A percentile compares a stretch with the other conserved stretches of the same genome.
Conservation (phyloP, 2,113 vertebrate species). For the Elgaria multicarinata region DNA sequence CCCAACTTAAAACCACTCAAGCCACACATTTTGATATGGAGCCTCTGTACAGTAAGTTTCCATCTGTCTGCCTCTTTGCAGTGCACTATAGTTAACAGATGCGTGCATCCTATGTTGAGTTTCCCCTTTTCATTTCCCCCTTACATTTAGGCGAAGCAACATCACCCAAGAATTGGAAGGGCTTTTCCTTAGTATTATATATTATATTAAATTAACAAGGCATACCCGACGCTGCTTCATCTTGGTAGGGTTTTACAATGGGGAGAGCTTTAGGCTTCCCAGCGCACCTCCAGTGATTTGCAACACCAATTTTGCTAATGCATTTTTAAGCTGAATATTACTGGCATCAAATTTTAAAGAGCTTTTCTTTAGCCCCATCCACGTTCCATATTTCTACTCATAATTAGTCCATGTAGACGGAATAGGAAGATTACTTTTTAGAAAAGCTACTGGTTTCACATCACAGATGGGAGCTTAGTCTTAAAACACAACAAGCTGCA, state of each 20-base stretch:
- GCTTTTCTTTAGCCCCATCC: neutral
- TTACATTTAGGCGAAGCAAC: neutral
- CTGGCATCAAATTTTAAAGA: slow-evolving; percentile 27
- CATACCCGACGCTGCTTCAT: neutral
- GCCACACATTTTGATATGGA: neutral
- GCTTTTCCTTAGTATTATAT: neutral
- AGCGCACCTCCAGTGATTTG: neutral
- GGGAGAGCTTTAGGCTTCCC: neutral
- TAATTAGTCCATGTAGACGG: neutral
- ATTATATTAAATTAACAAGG: neutral
- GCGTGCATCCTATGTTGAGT: neutral
- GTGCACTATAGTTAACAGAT: neutral
- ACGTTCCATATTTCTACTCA: neutral
- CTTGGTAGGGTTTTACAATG: neutral
- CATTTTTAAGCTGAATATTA: slow-evolving; percentile 9
- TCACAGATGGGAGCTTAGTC: neutral
- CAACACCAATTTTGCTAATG: neutral
- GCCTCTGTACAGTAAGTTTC: neutral
- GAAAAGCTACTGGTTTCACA: neutral
- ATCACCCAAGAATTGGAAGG: neutral
- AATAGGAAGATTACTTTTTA: neutral
- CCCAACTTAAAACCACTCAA: neutral
- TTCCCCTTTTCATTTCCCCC: neutral
- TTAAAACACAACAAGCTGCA: neutral
- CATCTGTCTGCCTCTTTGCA: neutral